Base-by-base conservation (phyloP, 2,888 invertebrate genomes). In the Beris chalybata region DNA sequence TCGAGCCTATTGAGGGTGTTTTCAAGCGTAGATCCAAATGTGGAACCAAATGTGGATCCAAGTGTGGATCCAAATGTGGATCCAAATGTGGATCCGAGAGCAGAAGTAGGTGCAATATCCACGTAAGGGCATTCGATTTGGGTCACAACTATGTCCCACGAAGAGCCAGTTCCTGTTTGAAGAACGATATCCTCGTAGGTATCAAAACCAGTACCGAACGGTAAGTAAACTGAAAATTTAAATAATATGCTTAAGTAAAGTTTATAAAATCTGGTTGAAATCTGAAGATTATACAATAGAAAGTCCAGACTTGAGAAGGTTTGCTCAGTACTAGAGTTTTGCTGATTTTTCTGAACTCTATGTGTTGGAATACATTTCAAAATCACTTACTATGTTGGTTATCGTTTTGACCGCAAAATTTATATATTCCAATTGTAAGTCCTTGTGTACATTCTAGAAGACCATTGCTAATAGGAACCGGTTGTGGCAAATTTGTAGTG, bases 131-230 rank as follows among this genome's bases (percentile, higher is more conserved):
- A 87, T 75, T 87, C 87, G 30, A 87, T 72, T 73, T 87, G 87
- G 0, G 86, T 86, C 48, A 87, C 83, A 71, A 85, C 83, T 70
- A 88, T 82, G 73, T 85, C 84, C 89, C 87, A 86, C 0, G 83
- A 82, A 12, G 82, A 65, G 82, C 76, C 83, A 83, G 76, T 84
- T 82, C 75, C 82, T 82, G 59, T 84, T 43, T 53, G 30, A 76
- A 12, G 82, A 77, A 11, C 84, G 79, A 80, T 82, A 80, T 67
- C 84, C 4, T 77, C 69, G 59, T 76, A 76, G 50, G 76, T 73
- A n/a, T 78, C 78, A 0, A 72, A 71, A 4, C 74, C 75, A 2
- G 30, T 30, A 5, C 12, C 76, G 68, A 78, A 79, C 4, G 77
- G 78, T 11, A 80, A 45, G 67, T 78, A 78, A 29, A 78, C 70